phyloP scores from a whole-genome alignment of 35 echinoderm and acorn worm species.

The Strongylocentrotus purpuratus region DNA sequence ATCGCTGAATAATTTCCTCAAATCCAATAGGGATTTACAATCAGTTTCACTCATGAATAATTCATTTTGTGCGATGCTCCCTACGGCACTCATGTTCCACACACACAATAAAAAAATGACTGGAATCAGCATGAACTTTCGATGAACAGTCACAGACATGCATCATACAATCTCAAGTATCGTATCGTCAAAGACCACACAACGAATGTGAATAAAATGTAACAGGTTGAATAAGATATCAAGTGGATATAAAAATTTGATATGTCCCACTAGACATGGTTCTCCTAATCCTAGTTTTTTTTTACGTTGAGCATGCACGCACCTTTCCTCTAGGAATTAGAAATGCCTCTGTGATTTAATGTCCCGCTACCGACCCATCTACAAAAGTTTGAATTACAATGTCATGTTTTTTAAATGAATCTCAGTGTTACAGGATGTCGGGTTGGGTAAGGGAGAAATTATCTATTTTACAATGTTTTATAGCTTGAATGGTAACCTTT shows the following conservation, averaged over 20 bases:
- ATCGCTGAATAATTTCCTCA: no score
- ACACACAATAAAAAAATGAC: neutral
- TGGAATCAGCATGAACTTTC: neutral
- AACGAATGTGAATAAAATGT: neutral
- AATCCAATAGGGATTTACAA: neutral
- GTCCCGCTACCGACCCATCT: no score
- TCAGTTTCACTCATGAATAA: conserved; percentile 11
- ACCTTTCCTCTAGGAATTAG: no score
- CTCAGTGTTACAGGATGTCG: no score
- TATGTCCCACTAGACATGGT: neutral
- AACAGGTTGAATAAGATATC: neutral
- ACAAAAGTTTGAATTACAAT: no score
- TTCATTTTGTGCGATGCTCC: neutral
- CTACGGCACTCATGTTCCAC: neutral
- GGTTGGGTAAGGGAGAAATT: no score
- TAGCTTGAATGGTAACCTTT: no score
- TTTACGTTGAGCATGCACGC: neutral
- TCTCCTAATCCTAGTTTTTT: neutral
- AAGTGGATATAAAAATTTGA: neutral
- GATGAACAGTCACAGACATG: neutral
- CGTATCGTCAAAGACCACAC: neutral
- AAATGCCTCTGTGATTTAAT: no score
- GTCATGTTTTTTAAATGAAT: no score
- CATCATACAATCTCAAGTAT: neutral
- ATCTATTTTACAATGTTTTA: no score